Percentiles rank a stretch among this genome's conserved stretches.
phyloP scores from a whole-genome alignment of 1,140 invertebrate species.

The Cyclargus thomasi region DNA sequence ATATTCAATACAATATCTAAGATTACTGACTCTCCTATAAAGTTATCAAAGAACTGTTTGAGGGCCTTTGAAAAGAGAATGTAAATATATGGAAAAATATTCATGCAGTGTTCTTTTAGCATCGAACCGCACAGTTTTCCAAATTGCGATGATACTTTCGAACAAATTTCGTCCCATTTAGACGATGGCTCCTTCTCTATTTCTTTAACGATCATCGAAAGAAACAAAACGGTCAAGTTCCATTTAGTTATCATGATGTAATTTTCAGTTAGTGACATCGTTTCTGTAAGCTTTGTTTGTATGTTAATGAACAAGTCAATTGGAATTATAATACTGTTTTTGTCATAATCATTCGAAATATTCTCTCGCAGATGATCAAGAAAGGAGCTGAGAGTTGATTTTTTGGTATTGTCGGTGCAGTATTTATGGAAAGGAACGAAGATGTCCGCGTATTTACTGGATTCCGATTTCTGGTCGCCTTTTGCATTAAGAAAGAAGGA shows the following conservation, averaged over 20 bases:
- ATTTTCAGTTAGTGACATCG: slow-evolving; percentile 34
- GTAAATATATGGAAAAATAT: slow-evolving; percentile 42
- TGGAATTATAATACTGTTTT: slow-evolving; percentile 33
- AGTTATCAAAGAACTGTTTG: background rate
- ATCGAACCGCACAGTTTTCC: slow-evolving; percentile 32
- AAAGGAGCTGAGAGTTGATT: slow-evolving; percentile 23
- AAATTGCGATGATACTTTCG: slow-evolving; percentile 29
- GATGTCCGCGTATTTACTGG: slow-evolving; percentile 36
- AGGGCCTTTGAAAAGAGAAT: slow-evolving; percentile 37
- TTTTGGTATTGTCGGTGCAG: slow-evolving; percentile 25
- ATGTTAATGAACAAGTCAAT: slow-evolving; percentile 39
- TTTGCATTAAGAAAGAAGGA: slow-evolving; percentile 35
- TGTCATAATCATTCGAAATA: slow-evolving; percentile 30
- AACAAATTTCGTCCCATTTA: slow-evolving; percentile 33
- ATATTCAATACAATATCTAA: slow-evolving; percentile 21
- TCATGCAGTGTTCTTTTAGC: slow-evolving; percentile 39
- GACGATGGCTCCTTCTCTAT: slow-evolving; percentile 24
- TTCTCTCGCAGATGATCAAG: slow-evolving; percentile 26
- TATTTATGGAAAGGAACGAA: slow-evolving; percentile 35
- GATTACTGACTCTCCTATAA: slow-evolving; percentile 4
- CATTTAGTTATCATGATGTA: slow-evolving; percentile 42
- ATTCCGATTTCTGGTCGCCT: slow-evolving; percentile 32
- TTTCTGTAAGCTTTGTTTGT: slow-evolving; percentile 33
- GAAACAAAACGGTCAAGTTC: slow-evolving; percentile 35
- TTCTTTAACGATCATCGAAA: slow-evolving; percentile 12